These are phyloP conservation scores for Pachypsylla venusta DNA, from an alignment of 1,140 invertebrate genomes.

Conservation along the genomic window DNA sequence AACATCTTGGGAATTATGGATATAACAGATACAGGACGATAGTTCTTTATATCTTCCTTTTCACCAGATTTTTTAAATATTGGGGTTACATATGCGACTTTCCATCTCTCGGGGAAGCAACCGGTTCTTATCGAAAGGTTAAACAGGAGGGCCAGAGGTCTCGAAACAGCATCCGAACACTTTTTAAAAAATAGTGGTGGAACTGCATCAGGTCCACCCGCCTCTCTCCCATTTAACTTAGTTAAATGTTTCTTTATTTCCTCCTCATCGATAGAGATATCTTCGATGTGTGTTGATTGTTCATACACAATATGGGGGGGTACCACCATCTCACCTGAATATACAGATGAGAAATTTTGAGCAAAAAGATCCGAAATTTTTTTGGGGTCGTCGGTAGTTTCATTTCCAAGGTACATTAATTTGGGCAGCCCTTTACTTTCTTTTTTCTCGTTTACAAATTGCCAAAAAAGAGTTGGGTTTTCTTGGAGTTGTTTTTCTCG, in stretches of 20 bases:
- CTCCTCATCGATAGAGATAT: no score
- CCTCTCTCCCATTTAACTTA: neutral
- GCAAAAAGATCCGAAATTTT: no score
- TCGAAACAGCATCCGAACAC: neutral
- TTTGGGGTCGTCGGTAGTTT: no score
- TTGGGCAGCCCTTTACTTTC: no score
- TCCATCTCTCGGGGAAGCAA: neutral
- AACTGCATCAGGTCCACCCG: conserved; percentile 4
- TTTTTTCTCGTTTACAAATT: no score
- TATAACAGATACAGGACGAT: neutral
- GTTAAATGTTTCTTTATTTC: neutral
- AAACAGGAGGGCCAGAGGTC: neutral
- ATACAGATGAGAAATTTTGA: neutral
- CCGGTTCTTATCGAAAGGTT: neutral
- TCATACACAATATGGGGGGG: neutral
- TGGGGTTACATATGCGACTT: neutral
- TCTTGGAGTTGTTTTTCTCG: no score
- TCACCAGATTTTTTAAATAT: neutral
- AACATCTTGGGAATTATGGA: neutral
- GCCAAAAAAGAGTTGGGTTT: no score
- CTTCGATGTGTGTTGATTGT: no score
- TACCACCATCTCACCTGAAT: neutral
- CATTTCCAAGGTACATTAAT: no score
- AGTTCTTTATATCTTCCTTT: neutral
- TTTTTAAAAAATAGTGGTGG: neutral